Evolutionary conservation across 2,797 vertebrate genomes (phyloP), one percentile per base, ranked within the genome.

Genomic region (Liparis tanakae): DNA sequence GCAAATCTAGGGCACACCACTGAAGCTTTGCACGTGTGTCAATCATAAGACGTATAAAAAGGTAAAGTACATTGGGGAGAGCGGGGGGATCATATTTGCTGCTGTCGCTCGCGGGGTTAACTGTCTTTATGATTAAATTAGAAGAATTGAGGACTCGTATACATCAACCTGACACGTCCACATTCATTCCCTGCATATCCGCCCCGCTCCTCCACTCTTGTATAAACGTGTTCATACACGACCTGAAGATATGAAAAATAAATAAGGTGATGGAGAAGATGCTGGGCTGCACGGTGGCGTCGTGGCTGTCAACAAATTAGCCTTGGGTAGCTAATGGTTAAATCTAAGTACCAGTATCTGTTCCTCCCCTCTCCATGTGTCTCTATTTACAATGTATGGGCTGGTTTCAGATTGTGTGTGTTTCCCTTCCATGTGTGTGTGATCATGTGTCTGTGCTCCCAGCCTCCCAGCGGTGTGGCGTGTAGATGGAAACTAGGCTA

Each of bases 341-440:
- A 36, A 65, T 79, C 44, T 67, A 68, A 82, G 72, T 74, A 59
- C 44, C 75, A 66, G 41, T 62, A 72, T 60, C 79, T 75, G 70
- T 80, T 61, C 67, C 22, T 64, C 4, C 25, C 20, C 3, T 10
- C 55, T 79, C 58, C 13, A 1, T 41, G 17, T 39, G 44, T 60
- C 73, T 77, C 58, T 81, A 73, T 86, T 84, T 80, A 80, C 85
- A 81, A 81, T 72, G 66, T 75, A 63, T 83, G 71, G 87, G 85
- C 67, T 75, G 62, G 86, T 86, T 79, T 85, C 56, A 20, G 74
- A 56, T 81, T 70, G 50, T 50, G 30, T 60, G 39, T 55, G 25
- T n/a, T 37, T 7, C 56, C 55, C 33, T 4, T 71, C 39, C n/a
- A n/a, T 53, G 8, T 64, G 7, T 37, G 39, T 64, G 46, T 64